Evolutionary conservation across 2,113 vertebrate genomes (phyloP), one percentile per base, ranked within the genome.

Genomic region (Dendropsophus ebraccatus): DNA sequence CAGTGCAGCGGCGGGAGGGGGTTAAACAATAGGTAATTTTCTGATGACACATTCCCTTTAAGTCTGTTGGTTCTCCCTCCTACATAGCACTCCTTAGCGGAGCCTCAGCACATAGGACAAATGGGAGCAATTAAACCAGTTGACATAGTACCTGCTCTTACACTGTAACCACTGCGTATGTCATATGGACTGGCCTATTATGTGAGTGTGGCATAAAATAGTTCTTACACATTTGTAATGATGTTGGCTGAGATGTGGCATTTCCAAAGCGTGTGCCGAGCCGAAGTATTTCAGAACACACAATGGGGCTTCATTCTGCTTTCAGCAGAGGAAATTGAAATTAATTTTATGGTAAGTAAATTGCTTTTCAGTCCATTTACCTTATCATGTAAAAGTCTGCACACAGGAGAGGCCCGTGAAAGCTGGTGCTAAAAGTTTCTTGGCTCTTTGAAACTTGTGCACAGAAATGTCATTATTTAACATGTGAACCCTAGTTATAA

Each of bases 341-440:
- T 81, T 65, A 41, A 60, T 79, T 77, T 77, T 77, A 77, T 77
- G 30, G 49, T 49, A 25, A 54, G 28, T 54, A 32, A 77, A 77
- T 77, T 54, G 13, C 75, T 77, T 77, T 77, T 77, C 50, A 77
- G 75, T 77, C 28, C 75, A 77, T 77, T 54, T 77, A 54, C 50
- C 41, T 77, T 77, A 30, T 77, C 75, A 77, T n/a, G 47, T 67
- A 52, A 41, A 81, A 10, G 9, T 28, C 35, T 62, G 6, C 37
- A 60, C 11, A 30, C 28, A 28, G 8, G 19, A 32, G 28, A 54
- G 49, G 14, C 28, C 50, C 75, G 35, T 23, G 75, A 56, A 56
- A 35, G 19, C 28, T 35, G 52, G 28, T 79, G 52, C 19, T 56
- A 16, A 79, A 13, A 7, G 16, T 35, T 62, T 60, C 32, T 41